phyloP scores from a whole-genome alignment of 2,797 vertebrate genomes.

The Lophotriccus pileatus region DNA sequence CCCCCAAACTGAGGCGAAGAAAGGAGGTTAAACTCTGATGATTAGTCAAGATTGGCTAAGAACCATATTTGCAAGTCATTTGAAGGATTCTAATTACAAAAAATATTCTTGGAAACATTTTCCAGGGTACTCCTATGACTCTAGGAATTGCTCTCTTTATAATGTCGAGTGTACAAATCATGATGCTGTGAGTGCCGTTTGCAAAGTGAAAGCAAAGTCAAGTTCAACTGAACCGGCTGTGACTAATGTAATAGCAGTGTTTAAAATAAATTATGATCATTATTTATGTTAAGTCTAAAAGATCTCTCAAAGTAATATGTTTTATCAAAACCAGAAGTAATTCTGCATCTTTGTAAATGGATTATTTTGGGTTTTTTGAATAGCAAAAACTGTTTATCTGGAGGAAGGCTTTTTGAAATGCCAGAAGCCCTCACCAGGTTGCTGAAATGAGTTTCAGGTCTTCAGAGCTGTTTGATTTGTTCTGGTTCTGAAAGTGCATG shows the following conservation, averaged over 20 bases:
- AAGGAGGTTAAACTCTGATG: neutral
- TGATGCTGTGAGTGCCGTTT: neutral
- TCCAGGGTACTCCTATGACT: neutral
- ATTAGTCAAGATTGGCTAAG: neutral
- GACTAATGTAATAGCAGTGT: neutral
- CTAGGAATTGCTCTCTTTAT: neutral
- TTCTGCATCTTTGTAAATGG: neutral
- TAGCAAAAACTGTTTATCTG: neutral
- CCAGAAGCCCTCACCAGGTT: neutral
- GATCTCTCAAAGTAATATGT: neutral
- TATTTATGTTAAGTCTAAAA: neutral
- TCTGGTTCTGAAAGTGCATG: neutral
- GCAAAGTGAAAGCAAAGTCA: neutral
- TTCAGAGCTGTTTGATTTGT: neutral
- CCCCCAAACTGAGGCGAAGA: neutral
- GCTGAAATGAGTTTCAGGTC: neutral
- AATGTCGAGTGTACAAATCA: neutral
- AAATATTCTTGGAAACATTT: neutral
- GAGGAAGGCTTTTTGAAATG: neutral
- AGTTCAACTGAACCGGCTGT: neutral
- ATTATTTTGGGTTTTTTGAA: neutral
- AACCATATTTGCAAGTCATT: neutral
- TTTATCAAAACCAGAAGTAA: neutral
- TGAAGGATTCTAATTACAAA: neutral
- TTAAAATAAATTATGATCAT: neutral